Evolutionary conservation across 2,797 vertebrate species (phyloP), one percentile per base, ranked within the genome.

Genomic region (Eremophila alpestris): DNA sequence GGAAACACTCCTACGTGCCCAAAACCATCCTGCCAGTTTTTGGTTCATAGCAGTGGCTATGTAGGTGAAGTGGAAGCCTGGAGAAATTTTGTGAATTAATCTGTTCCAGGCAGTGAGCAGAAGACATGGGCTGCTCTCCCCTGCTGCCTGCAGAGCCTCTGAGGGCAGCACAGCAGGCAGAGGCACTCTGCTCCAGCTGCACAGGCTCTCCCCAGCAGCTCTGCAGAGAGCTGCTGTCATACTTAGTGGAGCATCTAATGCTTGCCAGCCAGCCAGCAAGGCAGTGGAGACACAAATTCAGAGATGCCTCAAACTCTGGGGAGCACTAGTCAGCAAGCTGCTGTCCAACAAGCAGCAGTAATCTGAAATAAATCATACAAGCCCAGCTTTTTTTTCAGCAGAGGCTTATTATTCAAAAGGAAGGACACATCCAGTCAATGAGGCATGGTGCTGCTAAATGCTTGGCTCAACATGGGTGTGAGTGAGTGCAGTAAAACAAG

Each of bases 201-300:
- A 55, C 83, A 89, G 75, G 88, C 55, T 89, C 78, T 78, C 70
- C 90, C 83, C 95, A 65, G 55, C 51, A 91, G 63, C 94, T 79
- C 83, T 69, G 32, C 16, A 14, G 85, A 92, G 86, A 93, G 56
- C 90, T 92, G 74, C 91, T 96, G 94, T 96, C 95, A 87, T 71
- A 96, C 83, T 92, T 62, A 89, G 92, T 78, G 65, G 89, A 96
- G 96, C 95, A 95, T 93, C 96, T 97, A 96, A 96, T 45, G 18
- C 87, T 78, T 92, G 82, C 87, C 49, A 19, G 82, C 59, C 91
- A 95, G 88, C 52, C 29, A 1, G 85, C 55, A 56, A 30, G 40
- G 83, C 60, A 59, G 19, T 67, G 86, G 65, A 94, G 93, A 77
- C 89, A 89, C 82, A 90, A 78, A 94, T 75, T 96, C 94, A 27